These are phyloP conservation scores for Torymus texanus DNA, from an alignment of 2,888 invertebrate species.

Conservation along the genomic window DNA sequence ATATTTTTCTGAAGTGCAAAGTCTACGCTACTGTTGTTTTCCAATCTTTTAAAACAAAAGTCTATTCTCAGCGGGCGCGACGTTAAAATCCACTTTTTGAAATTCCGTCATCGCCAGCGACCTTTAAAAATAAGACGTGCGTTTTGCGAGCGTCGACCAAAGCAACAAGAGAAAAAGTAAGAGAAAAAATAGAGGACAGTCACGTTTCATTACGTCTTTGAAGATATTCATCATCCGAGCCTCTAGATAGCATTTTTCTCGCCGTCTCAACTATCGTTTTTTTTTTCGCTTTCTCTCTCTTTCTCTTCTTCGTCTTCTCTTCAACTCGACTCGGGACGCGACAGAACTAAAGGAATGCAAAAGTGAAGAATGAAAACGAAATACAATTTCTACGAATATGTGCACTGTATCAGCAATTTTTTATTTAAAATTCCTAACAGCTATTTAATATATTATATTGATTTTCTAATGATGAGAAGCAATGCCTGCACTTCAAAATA, in stretches of 20 bases:
- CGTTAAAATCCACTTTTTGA: conserved; percentile 13
- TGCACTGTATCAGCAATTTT: no score
- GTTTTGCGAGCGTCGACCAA: conserved; percentile 8
- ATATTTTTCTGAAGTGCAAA: no score
- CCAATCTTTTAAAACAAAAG: conserved; percentile 8
- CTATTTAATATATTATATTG: no score
- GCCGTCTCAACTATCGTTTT: background rate
- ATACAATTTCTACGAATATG: no score
- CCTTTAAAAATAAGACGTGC: conserved; percentile 46
- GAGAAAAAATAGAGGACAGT: conserved; percentile 30
- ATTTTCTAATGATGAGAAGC: no score
- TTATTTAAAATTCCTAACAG: no score
- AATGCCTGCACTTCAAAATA: no score
- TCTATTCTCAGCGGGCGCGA: conserved; percentile 30
- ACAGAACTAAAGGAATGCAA: background rate
- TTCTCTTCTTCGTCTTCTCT: conserved; percentile 3
- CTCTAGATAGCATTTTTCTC: conserved; percentile 44
- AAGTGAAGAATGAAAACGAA: background rate
- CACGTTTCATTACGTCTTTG: conserved; percentile 51
- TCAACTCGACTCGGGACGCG: conserved; percentile 23
- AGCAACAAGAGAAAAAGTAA: conserved; percentile 1
- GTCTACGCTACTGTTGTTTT: no score
- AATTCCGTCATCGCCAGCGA: conserved; percentile 22
- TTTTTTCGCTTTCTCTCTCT: background rate
- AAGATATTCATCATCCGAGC: conserved; percentile 48